Conservation (phyloP, 1,140 invertebrate genomes). For the Schlechtendalia chinensis region DNA sequence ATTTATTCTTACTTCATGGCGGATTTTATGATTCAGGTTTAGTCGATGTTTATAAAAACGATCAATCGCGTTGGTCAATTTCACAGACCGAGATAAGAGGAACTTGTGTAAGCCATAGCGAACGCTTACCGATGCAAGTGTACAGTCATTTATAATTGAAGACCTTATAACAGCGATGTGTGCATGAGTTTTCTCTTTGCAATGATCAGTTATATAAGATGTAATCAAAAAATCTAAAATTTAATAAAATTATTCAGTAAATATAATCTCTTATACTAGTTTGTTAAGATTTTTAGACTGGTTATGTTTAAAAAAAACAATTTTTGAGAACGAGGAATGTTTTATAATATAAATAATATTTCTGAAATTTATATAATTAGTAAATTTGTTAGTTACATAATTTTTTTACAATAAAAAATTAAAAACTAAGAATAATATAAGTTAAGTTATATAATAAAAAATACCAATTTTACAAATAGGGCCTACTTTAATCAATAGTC, state of each 20-base stretch:
- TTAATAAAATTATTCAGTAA: neutral
- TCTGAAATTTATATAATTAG: no score
- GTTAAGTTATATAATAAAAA: no score
- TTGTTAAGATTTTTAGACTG: slow-evolving; percentile 53
- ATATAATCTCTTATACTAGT: no score
- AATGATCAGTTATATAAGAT: slow-evolving; percentile 93
- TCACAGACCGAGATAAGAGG: slow-evolving; percentile 87
- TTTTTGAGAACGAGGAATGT: neutral
- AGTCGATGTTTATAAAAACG: slow-evolving; percentile 93
- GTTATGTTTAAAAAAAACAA: neutral
- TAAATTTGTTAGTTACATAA: no score
- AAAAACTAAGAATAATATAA: no score
- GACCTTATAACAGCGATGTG: slow-evolving; percentile 95
- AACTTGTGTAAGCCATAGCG: slow-evolving; percentile 96
- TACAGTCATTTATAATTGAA: slow-evolving; percentile 97
- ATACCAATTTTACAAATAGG: no score
- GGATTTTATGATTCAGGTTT: slow-evolving; percentile 86
- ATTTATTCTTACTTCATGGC: slow-evolving; percentile 71
- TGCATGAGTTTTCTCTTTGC: slow-evolving; percentile 86
- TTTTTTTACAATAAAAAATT: no score
- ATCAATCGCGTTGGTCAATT: slow-evolving; percentile 86
- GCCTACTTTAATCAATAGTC: no score
- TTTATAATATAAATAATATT: no score
- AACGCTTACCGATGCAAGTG: slow-evolving; percentile 95
- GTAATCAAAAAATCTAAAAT: slow-evolving; percentile 89